Conservation (phyloP, 2,888 invertebrate genomes). For the Hyposoter dolosus region DNA sequence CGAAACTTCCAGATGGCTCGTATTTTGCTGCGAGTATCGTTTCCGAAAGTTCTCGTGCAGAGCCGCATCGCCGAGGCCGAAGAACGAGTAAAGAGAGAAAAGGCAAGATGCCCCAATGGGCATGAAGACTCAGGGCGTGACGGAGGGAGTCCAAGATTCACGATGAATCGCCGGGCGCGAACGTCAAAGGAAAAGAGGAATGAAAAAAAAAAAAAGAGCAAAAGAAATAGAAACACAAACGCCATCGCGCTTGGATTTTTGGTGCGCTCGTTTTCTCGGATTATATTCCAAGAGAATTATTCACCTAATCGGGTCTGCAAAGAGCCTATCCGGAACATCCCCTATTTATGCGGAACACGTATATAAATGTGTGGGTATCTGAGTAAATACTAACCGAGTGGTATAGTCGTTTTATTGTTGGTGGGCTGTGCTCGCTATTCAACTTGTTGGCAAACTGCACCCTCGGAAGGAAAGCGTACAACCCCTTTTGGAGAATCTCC, state of each 20-base stretch:
- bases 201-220: conserved; percentile 37
- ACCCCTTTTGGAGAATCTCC: conserved; percentile 57
- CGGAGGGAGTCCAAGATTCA: conserved; percentile 69
- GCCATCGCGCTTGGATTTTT: conserved; percentile 40
- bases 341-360: conserved; percentile 61
- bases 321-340: conserved; percentile 57
- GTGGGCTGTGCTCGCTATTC: conserved; percentile 49
- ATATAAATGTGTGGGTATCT: conserved; percentile 13
- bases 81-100: conserved; percentile 12
- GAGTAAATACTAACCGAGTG: conserved; percentile 10
- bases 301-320: conserved; percentile 64
- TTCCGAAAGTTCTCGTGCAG: conserved; percentile 23
- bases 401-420: conserved; percentile 37
- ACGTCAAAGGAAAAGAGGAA: conserved; percentile 51
- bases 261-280: conserved; percentile 60
- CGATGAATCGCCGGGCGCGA: conserved; percentile 70
- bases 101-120: conserved; percentile 58
- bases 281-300: conserved; percentile 66
- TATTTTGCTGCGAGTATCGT: conserved; percentile 54
- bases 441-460: conserved; percentile 54
- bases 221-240: conserved; percentile 10
- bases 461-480: conserved; percentile 47
- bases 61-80: conserved; percentile 24
- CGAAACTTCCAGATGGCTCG: conserved; percentile 68
- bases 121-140: conserved; percentile 63